Evolutionary conservation across 2,888 invertebrate genomes (phyloP).

Genomic region (Andrena dorsata): DNA sequence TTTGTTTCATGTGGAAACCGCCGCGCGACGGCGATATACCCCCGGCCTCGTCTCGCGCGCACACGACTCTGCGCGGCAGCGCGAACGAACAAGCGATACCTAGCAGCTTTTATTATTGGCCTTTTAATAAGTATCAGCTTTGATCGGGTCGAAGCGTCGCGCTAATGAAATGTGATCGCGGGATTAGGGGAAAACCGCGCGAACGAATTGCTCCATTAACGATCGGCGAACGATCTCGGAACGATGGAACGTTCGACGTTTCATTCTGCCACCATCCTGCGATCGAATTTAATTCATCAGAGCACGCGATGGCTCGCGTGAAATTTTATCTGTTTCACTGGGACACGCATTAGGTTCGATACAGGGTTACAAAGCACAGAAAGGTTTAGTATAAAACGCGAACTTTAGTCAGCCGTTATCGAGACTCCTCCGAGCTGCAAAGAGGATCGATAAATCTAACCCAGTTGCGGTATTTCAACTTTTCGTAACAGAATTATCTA

Average conservation of each 20-base stretch:
- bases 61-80: background rate
- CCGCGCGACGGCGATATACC: constrained; percentile 48
- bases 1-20: constrained; percentile 72
- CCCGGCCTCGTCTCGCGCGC: constrained; percentile 10
- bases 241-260: constrained; percentile 13
- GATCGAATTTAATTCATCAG: constrained; percentile 8
- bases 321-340: constrained; percentile 4
- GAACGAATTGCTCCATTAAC: constrained; percentile 68
- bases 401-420: constrained; percentile 49
- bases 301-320: too few species aligned
- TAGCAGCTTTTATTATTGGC: constrained; percentile 60
- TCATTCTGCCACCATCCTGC: constrained; percentile 1
- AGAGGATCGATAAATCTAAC: constrained; percentile 62
- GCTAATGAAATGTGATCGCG: constrained; percentile 66
- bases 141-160: constrained; percentile 58
- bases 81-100: constrained; percentile 6
- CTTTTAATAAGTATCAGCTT: constrained; percentile 73
- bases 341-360: constrained; percentile 14
- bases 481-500: constrained; percentile 55
- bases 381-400: constrained; percentile 39
- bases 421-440: constrained; percentile 14
- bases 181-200: constrained; percentile 68
- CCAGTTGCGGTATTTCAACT: constrained; percentile 64
- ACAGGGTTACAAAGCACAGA: constrained; percentile 8
- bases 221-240: constrained; percentile 38